Evolutionary conservation across 2,797 vertebrate species (phyloP).

Genomic region (Spinibarbus caldwelli): DNA sequence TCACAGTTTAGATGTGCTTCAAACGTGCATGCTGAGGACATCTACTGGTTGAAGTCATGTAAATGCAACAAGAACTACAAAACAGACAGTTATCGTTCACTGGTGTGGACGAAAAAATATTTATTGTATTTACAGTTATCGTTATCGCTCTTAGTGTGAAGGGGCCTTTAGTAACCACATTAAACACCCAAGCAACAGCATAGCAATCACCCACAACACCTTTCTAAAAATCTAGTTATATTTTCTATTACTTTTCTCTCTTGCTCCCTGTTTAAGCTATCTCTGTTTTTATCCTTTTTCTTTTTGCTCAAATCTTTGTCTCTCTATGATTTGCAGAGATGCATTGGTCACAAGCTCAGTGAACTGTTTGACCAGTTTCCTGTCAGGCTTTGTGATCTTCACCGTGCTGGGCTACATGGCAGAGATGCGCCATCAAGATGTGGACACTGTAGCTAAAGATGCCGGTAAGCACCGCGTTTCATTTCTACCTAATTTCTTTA

Average conservation of each 20-base stretch:
- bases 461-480: constrained; percentile 78
- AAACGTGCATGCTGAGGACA: too few species aligned
- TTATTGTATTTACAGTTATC: too few species aligned
- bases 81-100: too few species aligned
- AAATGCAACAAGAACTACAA: too few species aligned
- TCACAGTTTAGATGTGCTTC: too few species aligned
- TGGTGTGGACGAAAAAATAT: too few species aligned
- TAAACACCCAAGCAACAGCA: too few species aligned
- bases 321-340: constrained; percentile 79
- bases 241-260: neutral
- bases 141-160: too few species aligned
- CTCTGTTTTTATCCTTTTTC: neutral
- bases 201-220: neutral
- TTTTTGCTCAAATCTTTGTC: too few species aligned
- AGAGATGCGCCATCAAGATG: constrained; percentile 92
- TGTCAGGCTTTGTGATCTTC: constrained; percentile 98
- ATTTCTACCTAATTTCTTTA: neutral
- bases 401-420: constrained; percentile 98
- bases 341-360: constrained; percentile 92
- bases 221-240: neutral
- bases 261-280: neutral
- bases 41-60: too few species aligned
- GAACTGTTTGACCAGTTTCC: constrained; percentile 95
- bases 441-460: constrained; percentile 92
- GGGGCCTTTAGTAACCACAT: too few species aligned